Evolutionary conservation across 2,113 vertebrate species (phyloP).

Genomic region (Dendrocopos noguchii): DNA sequence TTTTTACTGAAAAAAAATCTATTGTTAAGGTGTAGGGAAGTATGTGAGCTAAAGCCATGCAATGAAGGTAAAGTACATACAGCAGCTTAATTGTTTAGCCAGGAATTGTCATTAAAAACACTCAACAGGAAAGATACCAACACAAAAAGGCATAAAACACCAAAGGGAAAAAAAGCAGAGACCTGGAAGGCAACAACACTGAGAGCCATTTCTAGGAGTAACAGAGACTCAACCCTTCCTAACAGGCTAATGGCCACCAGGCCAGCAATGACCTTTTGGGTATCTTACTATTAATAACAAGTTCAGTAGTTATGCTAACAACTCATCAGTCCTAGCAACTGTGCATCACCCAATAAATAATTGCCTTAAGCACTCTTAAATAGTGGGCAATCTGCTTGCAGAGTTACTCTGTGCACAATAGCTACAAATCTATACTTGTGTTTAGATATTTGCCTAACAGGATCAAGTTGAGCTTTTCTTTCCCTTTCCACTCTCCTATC

Average conservation of each 20-base stretch:
- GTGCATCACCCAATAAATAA: neutral
- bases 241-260: neutral
- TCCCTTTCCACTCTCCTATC: neutral
- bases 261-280: neutral
- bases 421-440: neutral
- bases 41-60: neutral
- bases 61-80: neutral
- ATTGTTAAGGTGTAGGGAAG: neutral
- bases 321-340: neutral
- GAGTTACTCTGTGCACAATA: neutral
- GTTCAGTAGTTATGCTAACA: neutral
- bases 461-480: neutral
- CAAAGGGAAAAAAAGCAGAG: neutral
- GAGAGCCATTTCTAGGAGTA: neutral
- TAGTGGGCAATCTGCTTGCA: neutral
- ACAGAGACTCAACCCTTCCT: neutral
- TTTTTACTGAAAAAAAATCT: neutral
- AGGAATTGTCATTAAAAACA: neutral
- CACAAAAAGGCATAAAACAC: neutral
- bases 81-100: neutral
- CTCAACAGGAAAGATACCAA: neutral
- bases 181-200: neutral
- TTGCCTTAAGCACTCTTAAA: neutral
- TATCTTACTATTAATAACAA: neutral
- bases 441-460: neutral